Evolutionary conservation across 2,113 vertebrate genomes (phyloP), one percentile per base, ranked within the genome.

Genomic region (Ptilorrhoa leucosticta): DNA sequence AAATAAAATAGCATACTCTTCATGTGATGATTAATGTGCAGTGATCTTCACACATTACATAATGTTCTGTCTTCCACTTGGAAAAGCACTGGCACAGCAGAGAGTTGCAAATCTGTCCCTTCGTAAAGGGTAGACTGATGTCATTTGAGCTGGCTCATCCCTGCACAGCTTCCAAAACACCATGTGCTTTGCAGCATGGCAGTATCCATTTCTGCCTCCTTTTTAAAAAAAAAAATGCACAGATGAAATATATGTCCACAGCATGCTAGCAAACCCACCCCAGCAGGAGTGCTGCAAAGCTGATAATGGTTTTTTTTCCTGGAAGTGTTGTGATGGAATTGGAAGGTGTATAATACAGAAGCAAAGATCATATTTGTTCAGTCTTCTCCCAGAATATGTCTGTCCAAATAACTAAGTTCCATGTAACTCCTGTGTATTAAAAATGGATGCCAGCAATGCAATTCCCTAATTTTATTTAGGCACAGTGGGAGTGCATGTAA

Each of bases 51-150:
- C 37, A 28, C 63, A 48, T 91, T 85, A 63, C 39, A 12, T 80
- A 77, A 73, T 53, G 58, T 56, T 33, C 27, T 64, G 0, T 79
- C 61, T 93, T 90, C 60, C 51, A 40, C 56, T 90, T 56, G 51
- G 40, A 83, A 81, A 73, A 88, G 12, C 66, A 63, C 27, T 73
- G 71, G 56, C 73, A 87, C 58, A 90, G 45, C 81, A 85, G 65
- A 72, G 60, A n/a, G 42, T 56, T 86, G 54, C 56, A 91, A 88
- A 90, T 95, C 78, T 89, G 35, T 86, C 75, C 44, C 68, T 91
- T 90, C 1, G 0, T 51, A 53, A 65, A 69, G 31, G 22, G 23
- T 23, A 83, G 35, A 82, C 54, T 85, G 81, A 90, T 76, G 58
- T 88, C 47, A 90, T 91, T 91, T 77, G 33, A 73, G 60, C 54